phyloP scores from a whole-genome alignment of 2,888 invertebrate species.

The Bombylius major region DNA sequence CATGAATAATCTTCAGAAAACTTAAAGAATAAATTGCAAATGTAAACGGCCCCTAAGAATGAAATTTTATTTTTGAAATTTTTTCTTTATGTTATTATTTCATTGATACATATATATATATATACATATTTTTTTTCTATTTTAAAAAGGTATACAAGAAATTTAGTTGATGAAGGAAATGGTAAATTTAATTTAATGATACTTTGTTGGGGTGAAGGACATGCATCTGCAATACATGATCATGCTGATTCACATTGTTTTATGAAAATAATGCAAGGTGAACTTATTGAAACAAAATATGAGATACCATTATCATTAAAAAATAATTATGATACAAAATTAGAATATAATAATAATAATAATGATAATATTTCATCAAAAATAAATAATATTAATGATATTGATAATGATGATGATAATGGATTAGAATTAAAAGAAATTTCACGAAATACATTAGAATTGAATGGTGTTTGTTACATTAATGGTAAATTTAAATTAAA shows the following conservation, averaged over 20 bases:
- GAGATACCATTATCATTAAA: conserved; percentile 18
- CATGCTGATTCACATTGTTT: conserved; percentile 95
- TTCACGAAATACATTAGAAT: conserved; percentile 48
- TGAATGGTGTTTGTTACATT: conserved; percentile 85
- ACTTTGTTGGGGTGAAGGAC: conserved; percentile 96
- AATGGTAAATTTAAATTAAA: conserved; percentile 51
- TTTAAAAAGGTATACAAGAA: conserved; percentile 72
- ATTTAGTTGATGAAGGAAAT: conserved; percentile 90
- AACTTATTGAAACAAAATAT: conserved; percentile 60
- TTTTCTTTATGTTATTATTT: no score
- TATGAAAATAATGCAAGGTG: conserved; percentile 85
- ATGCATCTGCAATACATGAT: conserved; percentile 91
- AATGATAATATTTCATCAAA: conserved; percentile 16
- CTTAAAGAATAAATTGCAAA: no score
- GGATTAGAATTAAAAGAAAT: conserved; percentile 49
- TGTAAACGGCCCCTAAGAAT: no score
- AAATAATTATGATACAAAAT: neutral
- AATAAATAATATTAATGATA: conserved; percentile 9
- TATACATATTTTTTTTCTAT: neutral
- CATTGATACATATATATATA: no score
- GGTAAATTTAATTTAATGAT: conserved; percentile 96
- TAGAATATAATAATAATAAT: conserved; percentile 5
- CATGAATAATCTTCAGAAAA: no score
- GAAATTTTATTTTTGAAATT: no score
- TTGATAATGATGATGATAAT: conserved; percentile 29